Percentiles rank a stretch among this genome's conserved stretches.
phyloP scores from a whole-genome alignment of 2,797 vertebrate species.

The Scarus forsteni region DNA sequence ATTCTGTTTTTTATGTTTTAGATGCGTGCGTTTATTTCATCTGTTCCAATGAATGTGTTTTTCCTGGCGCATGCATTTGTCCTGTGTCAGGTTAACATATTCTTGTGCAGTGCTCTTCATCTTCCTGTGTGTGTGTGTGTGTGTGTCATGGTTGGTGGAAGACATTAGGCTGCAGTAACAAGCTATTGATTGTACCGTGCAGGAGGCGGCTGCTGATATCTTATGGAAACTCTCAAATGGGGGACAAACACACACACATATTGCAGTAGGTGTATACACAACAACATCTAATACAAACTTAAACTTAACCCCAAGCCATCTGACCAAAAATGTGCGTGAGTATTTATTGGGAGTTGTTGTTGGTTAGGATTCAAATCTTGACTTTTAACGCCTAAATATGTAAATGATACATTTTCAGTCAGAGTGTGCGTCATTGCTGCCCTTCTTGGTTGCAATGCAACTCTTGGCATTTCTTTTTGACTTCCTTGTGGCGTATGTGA shows the following conservation, averaged over 20 bases:
- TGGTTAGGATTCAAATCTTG: no score
- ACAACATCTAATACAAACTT: conserved; percentile 7
- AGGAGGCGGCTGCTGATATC: conserved; percentile 64
- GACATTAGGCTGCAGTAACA: conserved; percentile 73
- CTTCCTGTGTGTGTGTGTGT: conserved; percentile 8
- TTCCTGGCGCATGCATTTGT: conserved; percentile 11
- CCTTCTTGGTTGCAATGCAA: no score
- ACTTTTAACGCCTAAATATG: no score
- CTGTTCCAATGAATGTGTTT: background rate
- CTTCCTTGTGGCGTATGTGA: no score
- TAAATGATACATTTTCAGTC: no score
- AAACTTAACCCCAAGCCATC: no score
- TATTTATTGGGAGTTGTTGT: no score
- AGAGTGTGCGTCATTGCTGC: no score
- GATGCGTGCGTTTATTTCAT: conserved; percentile 2
- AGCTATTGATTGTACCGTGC: conserved; percentile 74
- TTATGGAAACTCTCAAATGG: conserved; percentile 60
- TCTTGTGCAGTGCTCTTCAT: conserved; percentile 21
- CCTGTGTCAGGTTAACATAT: conserved; percentile 13
- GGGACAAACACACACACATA: conserved; percentile 28
- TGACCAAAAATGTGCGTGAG: no score
- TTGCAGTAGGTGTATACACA: conserved; percentile 31
- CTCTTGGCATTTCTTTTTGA: no score
- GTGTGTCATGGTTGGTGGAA: conserved; percentile 36
- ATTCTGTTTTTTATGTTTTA: conserved; percentile 31